These are phyloP conservation scores for Protobothrops flavoviridis DNA, from an alignment of 2,113 vertebrate genomes.

Conservation along the genomic window DNA sequence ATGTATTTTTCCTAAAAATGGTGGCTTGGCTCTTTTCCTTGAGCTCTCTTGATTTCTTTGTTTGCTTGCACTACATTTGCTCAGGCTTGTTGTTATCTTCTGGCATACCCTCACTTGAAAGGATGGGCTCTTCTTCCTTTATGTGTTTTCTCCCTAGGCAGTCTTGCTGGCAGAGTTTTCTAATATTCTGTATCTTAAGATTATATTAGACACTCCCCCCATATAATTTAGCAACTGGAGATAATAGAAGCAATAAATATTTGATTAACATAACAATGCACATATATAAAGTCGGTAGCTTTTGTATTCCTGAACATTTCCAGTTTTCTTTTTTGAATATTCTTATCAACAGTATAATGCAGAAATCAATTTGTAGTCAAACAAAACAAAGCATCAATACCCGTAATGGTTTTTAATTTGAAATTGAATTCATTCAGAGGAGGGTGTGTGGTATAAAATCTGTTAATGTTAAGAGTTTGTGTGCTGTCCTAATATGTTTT, in stretches of 20 bases:
- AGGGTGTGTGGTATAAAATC: conserved; percentile 60
- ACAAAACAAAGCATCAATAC: conserved; percentile 61
- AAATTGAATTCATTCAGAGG: conserved; percentile 52
- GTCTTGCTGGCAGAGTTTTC: neutral
- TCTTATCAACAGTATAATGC: conserved; percentile 56
- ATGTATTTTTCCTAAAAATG: neutral
- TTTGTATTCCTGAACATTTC: conserved; percentile 54
- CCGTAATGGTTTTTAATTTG: conserved; percentile 70
- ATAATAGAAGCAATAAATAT: conserved; percentile 43
- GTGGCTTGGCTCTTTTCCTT: neutral
- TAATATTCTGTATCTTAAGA: neutral
- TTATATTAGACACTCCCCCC: neutral
- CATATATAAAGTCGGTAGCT: neutral
- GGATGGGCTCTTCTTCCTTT: neutral
- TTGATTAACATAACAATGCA: conserved; percentile 48
- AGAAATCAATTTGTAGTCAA: conserved; percentile 66
- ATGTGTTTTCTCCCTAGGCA: neutral
- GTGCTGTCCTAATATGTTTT: conserved; percentile 70
- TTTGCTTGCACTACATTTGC: neutral
- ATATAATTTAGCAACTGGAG: conserved; percentile 1
- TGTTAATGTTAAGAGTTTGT: conserved; percentile 62
- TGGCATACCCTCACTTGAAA: neutral
- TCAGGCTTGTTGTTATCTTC: neutral
- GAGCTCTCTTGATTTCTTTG: neutral
- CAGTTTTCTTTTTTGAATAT: conserved; percentile 62